Percentiles rank a stretch among this genome's conserved stretches.
phyloP scores from a whole-genome alignment of 2,113 vertebrate species.

The Aegotheles bennettii region DNA sequence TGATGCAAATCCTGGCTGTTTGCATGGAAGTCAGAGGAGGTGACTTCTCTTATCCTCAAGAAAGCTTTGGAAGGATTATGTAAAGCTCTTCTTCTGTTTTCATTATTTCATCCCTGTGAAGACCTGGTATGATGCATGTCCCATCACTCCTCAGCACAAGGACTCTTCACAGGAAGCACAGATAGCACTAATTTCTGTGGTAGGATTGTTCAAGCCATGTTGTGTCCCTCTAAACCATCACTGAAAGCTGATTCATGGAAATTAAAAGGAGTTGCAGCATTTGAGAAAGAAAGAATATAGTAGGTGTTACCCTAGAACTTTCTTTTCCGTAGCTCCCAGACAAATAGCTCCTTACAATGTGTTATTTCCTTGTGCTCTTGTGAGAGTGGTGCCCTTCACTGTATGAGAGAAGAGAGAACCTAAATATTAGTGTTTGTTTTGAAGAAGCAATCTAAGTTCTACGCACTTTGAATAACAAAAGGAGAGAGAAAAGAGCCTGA shows the following conservation, averaged over 20 bases:
- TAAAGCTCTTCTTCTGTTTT: neutral
- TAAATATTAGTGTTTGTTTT: neutral
- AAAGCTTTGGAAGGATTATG: neutral
- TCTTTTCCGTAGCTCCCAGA: neutral
- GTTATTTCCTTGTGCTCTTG: neutral
- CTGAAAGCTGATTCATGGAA: neutral
- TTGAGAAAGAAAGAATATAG: neutral
- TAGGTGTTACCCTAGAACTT: neutral
- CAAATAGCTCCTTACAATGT: neutral
- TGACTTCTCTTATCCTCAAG: neutral
- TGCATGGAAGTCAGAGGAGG: neutral
- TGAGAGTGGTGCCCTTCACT: neutral
- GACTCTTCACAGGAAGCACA: neutral
- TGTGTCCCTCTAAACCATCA: neutral
- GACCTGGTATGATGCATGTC: neutral
- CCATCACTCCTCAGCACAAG: neutral
- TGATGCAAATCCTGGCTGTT: neutral
- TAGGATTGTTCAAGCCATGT: neutral
- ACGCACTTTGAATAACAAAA: neutral
- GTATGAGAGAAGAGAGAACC: neutral
- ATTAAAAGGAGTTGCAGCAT: neutral
- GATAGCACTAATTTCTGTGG: neutral
- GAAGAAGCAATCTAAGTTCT: neutral
- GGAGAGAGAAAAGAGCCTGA: neutral
- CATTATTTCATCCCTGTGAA: neutral